Evolutionary conservation across 2,888 invertebrate species (phyloP).

Genomic region (Eupithecia exiguata): DNA sequence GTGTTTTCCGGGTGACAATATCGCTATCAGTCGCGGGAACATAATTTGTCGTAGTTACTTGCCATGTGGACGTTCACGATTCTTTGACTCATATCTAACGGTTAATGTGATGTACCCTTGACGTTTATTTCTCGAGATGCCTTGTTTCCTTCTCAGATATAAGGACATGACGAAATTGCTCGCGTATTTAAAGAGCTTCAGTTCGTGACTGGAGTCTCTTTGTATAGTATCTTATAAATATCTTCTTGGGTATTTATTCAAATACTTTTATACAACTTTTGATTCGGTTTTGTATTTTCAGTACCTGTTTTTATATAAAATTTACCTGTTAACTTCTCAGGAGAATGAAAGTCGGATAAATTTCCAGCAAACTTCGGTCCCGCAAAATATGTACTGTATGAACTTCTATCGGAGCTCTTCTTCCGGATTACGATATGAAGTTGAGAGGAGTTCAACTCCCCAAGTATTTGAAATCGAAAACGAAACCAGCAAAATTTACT

Average conservation of each 20-base stretch:
- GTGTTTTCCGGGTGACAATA: constrained; percentile 73
- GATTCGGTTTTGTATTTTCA: constrained; percentile 13
- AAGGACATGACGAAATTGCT: constrained; percentile 36
- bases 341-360: constrained; percentile 30
- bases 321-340: constrained; percentile 21
- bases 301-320: constrained; percentile 15
- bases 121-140: constrained; percentile 32
- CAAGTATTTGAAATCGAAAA: constrained; percentile 37
- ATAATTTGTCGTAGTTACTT: constrained; percentile 74
- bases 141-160: constrained; percentile 28
- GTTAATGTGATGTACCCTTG: constrained; percentile 37
- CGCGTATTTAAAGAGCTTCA: constrained; percentile 32
- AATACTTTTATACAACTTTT: constrained; percentile 27
- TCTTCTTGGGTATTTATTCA: constrained; percentile 18
- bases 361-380: constrained; percentile 26
- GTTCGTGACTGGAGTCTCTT: background rate
- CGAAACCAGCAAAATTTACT: constrained; percentile 33
- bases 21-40: constrained; percentile 72
- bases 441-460: constrained; percentile 34
- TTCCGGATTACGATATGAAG: constrained; percentile 39
- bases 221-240: constrained; percentile 7
- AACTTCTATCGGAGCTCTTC: constrained; percentile 22
- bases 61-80: constrained; percentile 59
- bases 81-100: constrained; percentile 43
- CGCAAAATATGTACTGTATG: constrained; percentile 34